A percentile compares a stretch with the other conserved stretches of the same genome.
These are phyloP conservation scores for Catharus fuscescens DNA, from an alignment of 2,113 vertebrate species.

Conservation along the genomic window DNA sequence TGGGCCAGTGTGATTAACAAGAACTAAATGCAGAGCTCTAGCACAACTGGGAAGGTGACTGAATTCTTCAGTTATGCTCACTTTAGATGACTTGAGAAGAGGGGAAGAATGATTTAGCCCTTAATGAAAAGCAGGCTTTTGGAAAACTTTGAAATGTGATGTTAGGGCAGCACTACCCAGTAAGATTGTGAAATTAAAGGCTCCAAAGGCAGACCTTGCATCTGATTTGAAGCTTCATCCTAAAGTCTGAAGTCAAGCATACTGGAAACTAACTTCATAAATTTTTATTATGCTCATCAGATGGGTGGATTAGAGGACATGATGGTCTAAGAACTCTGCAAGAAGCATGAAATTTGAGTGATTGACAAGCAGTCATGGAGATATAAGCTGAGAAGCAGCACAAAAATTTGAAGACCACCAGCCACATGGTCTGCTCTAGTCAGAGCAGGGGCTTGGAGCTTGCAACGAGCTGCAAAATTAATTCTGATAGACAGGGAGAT, in stretches of 20 bases:
- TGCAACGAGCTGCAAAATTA: not conserved
- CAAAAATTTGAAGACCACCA: not conserved
- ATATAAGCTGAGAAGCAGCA: not conserved
- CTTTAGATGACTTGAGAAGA: not conserved
- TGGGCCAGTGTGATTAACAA: not conserved
- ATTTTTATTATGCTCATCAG: not conserved
- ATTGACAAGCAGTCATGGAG: not conserved
- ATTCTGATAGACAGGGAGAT: not conserved
- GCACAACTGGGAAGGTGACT: not conserved
- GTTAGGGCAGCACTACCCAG: not conserved
- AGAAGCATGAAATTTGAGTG: not conserved
- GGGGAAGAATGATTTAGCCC: not conserved
- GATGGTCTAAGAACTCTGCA: not conserved
- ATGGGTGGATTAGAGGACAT: not conserved
- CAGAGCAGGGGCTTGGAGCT: not conserved
- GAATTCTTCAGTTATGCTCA: not conserved
- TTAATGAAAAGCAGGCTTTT: not conserved
- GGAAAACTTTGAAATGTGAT: not conserved
- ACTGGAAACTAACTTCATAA: not conserved
- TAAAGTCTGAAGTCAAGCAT: not conserved
- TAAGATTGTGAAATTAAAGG: not conserved
- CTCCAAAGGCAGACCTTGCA: not conserved
- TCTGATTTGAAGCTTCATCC: not conserved
- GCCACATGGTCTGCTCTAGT: not conserved
- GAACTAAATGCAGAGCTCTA: not conserved